phyloP scores from a whole-genome alignment of 2,113 vertebrate genomes.

The Platysternon megacephalum region DNA sequence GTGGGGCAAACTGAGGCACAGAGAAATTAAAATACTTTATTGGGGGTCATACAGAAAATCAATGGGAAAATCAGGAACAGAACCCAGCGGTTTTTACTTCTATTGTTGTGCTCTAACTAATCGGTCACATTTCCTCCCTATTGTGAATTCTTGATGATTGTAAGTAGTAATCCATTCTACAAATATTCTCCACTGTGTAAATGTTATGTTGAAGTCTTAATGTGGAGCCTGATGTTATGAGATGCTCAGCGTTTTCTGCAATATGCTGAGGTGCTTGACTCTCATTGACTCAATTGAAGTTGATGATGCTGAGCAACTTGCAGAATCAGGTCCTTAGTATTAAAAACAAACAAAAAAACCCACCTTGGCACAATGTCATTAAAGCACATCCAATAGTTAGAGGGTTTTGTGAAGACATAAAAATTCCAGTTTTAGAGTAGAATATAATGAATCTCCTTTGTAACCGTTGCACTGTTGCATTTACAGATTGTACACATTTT shows the following conservation, averaged over 20 bases:
- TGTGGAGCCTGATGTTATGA: not conserved
- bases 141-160: not conserved
- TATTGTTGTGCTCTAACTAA: not conserved
- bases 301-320: not conserved
- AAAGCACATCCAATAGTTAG: not conserved
- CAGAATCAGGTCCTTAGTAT: not conserved
- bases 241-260: not conserved
- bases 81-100: not conserved
- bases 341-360: not conserved
- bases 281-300: not conserved
- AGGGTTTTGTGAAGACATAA: not conserved
- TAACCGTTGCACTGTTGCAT: not conserved
- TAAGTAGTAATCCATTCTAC: not conserved
- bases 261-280: not conserved
- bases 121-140: not conserved
- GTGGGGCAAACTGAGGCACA: not conserved
- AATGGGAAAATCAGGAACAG: not conserved
- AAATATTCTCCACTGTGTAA: not conserved
- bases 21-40: not conserved
- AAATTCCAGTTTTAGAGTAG: not conserved
- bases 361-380: not conserved
- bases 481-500: not conserved
- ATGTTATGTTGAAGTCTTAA: fast-evolving
- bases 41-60: not conserved
- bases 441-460: not conserved